Base-by-base conservation (phyloP, 2,113 vertebrate species). In the Chloroceryle aenea region DNA sequence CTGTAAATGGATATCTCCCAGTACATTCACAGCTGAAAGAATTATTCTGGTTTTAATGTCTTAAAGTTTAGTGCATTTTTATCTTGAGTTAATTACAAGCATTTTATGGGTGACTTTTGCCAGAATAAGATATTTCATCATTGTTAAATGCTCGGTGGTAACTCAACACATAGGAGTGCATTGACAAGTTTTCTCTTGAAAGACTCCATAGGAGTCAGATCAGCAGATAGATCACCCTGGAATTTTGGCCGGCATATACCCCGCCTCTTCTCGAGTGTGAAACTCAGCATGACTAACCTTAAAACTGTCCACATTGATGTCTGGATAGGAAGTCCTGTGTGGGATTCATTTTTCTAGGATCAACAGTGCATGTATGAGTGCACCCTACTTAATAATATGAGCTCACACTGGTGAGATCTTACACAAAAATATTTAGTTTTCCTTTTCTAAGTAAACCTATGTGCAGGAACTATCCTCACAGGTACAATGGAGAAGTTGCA, bases 121-220 rank as follows among this genome's bases (percentile, higher is more conserved):
- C 94, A 96, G 68, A 93, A 92, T 84, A 81, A 81, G 47, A 59
- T 81, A 90, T 90, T 93, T 95, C 76, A 36, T 97, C 86, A 89
- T 22, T 86, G 55, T 63, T 87, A 90, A 92, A 59, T 90, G 61
- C 6, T 9, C 74, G 64, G 26, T 86, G 38, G 34, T 77, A 93
- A 78, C 68, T 95, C 94, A 93, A 6, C 64, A 52, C 68, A 68
- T 84, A 89, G 55, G 73, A 84, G 84, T 95, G 90, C 80, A 61
- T 29, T 92, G 64, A 89, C 96, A 95, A 87, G 96, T 97, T 87
- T 89, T 84, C 72, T 93, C 95, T 92, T 97, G 96, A 96, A 84
- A 80, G 64, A 25, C 56, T 95, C 6, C 42, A 38, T 34, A 25
- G 23, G 38, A 89, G 34, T 92, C 83, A 95, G 86, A 95, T 95